Conservation (phyloP, 2,113 vertebrate species). For the Rhinichthys klamathensis region DNA sequence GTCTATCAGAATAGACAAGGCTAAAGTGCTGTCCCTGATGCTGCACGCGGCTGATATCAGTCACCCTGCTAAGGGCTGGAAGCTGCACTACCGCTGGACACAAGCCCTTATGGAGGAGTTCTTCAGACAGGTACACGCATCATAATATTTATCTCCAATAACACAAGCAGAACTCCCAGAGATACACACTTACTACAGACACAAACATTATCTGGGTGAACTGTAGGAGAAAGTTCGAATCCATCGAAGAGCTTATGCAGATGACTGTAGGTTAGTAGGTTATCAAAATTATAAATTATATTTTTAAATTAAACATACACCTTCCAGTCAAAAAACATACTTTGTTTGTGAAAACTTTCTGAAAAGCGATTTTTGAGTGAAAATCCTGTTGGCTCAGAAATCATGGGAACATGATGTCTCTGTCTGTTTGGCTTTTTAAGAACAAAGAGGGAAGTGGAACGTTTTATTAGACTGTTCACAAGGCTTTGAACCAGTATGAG, state of each 20-base stretch:
- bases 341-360: no score
- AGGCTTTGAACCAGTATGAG: background rate
- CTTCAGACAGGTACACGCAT: constrained; percentile 87
- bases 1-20: constrained; percentile 86
- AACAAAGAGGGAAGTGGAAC: background rate
- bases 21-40: constrained; percentile 95
- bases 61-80: constrained; percentile 95
- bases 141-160: background rate
- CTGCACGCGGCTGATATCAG: constrained; percentile 98
- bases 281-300: no score
- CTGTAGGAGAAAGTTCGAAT: background rate
- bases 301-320: no score
- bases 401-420: background rate
- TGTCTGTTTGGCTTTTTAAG: background rate
- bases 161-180: background rate
- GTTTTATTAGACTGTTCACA: background rate
- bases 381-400: background rate
- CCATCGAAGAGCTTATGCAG: background rate
- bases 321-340: no score
- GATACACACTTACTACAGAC: constrained; percentile 12
- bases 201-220: background rate
- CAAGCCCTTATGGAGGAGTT: constrained; percentile 98
- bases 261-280: background rate
- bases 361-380: no score
- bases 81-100: constrained; percentile 93